Percentiles rank a stretch among this genome's conserved stretches.
These are phyloP conservation scores for Larimichthys polyactis DNA, from an alignment of 2,113 vertebrate species.

Conservation along the genomic window DNA sequence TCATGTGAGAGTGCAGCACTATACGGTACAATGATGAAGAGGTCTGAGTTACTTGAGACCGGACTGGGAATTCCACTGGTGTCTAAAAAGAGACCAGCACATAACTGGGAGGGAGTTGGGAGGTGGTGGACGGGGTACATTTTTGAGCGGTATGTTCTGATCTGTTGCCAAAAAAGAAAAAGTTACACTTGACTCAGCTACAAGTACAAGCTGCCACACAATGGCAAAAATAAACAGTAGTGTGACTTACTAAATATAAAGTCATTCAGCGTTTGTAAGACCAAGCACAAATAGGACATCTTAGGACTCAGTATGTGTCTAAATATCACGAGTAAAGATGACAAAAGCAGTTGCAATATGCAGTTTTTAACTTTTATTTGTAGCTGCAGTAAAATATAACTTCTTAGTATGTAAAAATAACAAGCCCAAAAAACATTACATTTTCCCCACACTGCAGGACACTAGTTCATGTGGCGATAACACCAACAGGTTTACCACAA, in stretches of 20 bases:
- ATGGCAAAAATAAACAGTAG: conserved; percentile 4
- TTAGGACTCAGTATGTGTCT: too few species aligned
- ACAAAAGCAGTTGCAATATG: conserved; percentile 9
- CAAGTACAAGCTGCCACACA: not conserved
- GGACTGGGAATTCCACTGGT: conserved; percentile 55
- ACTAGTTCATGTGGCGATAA: conserved; percentile 45
- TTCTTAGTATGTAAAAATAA: conserved; percentile 58
- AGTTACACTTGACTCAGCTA: conserved; percentile 37
- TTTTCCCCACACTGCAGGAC: conserved; percentile 12
- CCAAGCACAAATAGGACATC: too few species aligned
- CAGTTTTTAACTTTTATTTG: conserved; percentile 52
- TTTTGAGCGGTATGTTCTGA: conserved; percentile 51
- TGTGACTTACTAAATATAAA: not conserved
- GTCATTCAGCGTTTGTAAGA: too few species aligned
- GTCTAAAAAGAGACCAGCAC: conserved; percentile 77
- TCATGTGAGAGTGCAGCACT: conserved; percentile 13
- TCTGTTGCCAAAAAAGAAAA: conserved; percentile 60
- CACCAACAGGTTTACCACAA: conserved; percentile 38
- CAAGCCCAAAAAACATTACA: conserved; percentile 24
- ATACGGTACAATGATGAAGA: conserved; percentile 47
- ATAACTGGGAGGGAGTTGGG: conserved; percentile 65
- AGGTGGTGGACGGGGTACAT: not conserved
- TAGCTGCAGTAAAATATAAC: conserved; percentile 50
- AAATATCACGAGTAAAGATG: not conserved
- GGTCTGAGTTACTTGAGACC: conserved; percentile 66